Base-by-base conservation (phyloP, 2,888 invertebrate species). In the Camponotus fellah region DNA sequence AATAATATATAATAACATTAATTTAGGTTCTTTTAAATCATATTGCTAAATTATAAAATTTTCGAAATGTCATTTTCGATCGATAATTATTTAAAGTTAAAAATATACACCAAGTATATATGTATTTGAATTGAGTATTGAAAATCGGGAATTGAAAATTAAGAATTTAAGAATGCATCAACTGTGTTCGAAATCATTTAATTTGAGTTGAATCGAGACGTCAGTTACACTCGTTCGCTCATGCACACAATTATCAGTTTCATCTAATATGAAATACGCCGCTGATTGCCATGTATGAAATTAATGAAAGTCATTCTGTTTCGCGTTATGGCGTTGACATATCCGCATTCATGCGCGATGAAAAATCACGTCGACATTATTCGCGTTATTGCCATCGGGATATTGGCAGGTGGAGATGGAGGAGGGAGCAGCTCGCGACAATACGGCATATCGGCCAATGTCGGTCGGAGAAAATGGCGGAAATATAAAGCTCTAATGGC, bases 401-500 rank as follows among this genome's bases (percentile, higher is more conserved):
- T 80, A 80, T 80, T 80, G 79, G 60, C 79, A 71, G 79, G 12
- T 26, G 49, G 46, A 71, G 71, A 71, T 80, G 40, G 56, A 77
- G 49, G 68, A 40, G 49, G 49, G 65, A 53, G 32, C 40, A 53
- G 32, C 40, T 62, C 40, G 26, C 37, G 76, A 77, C 79, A 80
- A 80, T 71, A 71, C 71, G 71, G 60, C 26, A 37, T 60, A 60
- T 58, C 46, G 79, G 60, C 60, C 46, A 26, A 62, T 62, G 79
- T 60, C 79, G 79, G n/a, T 60, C 37, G 79, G 46, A 80, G 79
- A 80, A 80, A 80, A 80, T 80, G 79, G 79, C 79, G 71, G 60
- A 80, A 80, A 62, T 80, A 80, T 80, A 80, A 80, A 80, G 71
- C 71, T 71, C 79, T 80, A 80, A 80, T 80, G 56, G 79, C 60